Evolutionary conservation across 2,113 vertebrate genomes (phyloP).

Genomic region (Rynchops niger): DNA sequence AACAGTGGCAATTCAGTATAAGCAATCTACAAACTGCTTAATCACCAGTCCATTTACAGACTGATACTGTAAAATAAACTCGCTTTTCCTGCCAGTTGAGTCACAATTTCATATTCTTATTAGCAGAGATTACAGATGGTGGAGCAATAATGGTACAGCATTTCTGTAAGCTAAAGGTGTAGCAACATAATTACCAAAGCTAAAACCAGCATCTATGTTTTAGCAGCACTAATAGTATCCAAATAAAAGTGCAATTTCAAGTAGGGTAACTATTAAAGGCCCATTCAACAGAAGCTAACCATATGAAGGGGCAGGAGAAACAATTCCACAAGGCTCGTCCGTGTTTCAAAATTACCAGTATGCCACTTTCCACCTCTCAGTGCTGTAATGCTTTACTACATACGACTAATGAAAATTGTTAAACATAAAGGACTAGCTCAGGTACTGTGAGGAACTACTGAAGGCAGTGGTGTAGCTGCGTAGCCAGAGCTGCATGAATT

Average conservation of each 20-base stretch:
- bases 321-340: neutral
- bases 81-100: neutral
- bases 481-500: neutral
- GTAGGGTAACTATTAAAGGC: neutral
- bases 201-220: neutral
- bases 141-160: neutral
- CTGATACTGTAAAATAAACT: neutral
- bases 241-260: conserved; percentile 34
- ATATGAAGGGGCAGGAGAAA: neutral
- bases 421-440: neutral
- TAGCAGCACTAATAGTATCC: neutral
- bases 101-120: neutral
- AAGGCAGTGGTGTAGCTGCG: neutral
- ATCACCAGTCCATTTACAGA: neutral
- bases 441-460: neutral
- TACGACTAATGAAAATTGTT: neutral
- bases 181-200: conserved; percentile 24
- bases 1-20: neutral
- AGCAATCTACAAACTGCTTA: neutral
- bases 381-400: neutral
- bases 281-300: neutral
- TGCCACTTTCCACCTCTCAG: neutral
- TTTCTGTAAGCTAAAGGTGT: conserved; percentile 10
- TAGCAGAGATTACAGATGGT: neutral
- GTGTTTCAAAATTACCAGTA: neutral